Evolutionary conservation across 2,797 vertebrate genomes (phyloP).

Genomic region (Fringilla coelebs): DNA sequence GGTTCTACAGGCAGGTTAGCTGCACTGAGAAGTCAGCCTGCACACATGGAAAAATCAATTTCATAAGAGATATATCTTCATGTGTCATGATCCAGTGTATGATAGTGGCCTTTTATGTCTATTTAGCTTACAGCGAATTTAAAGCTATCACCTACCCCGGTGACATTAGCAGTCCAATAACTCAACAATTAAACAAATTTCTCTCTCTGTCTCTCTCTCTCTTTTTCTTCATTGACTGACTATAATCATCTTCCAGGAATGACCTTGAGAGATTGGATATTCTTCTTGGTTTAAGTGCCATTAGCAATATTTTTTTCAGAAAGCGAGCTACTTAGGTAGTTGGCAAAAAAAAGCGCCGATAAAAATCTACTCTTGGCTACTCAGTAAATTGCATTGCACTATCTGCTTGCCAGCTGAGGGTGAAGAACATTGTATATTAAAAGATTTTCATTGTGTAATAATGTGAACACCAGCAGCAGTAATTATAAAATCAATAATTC

Average conservation of each 20-base stretch:
- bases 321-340: slow-evolving; percentile 69
- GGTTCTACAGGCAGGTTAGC: slow-evolving; percentile 21
- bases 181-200: slow-evolving; percentile 67
- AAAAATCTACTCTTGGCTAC: slow-evolving; percentile 76
- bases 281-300: slow-evolving; percentile 67
- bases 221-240: slow-evolving; percentile 44
- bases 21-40: slow-evolving; percentile 39
- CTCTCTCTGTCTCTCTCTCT: not conserved
- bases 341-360: slow-evolving; percentile 62
- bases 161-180: slow-evolving; percentile 64
- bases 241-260: slow-evolving; percentile 62
- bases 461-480: slow-evolving; percentile 78
- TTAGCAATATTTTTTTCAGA: slow-evolving; percentile 73
- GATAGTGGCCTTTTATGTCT: slow-evolving; percentile 66
- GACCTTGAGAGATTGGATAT: slow-evolving; percentile 72
- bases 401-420: slow-evolving; percentile 68
- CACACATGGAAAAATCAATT: slow-evolving; percentile 70
- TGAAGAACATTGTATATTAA: slow-evolving; percentile 78
- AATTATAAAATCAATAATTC: slow-evolving; percentile 93
- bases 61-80: slow-evolving; percentile 71
- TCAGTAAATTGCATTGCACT: slow-evolving; percentile 73
- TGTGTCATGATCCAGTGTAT: slow-evolving; percentile 61
- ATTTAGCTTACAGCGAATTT: slow-evolving; percentile 71
- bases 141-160: slow-evolving; percentile 63
- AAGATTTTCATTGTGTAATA: slow-evolving; percentile 84